Conservation (phyloP, 1,140 invertebrate species). For the Pogonomyrmex barbatus region DNA sequence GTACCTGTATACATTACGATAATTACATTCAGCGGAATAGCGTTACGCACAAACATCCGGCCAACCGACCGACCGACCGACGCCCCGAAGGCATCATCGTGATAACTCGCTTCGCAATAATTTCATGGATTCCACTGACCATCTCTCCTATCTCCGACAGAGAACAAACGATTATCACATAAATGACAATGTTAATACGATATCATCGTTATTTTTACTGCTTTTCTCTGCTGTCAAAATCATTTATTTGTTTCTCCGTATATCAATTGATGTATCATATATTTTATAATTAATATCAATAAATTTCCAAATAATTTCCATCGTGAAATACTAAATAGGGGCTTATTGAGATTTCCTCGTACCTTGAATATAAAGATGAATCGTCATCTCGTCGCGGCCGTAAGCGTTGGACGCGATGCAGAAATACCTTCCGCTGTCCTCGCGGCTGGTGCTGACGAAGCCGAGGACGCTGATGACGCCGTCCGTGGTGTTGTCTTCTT, state of each 20-base stretch:
- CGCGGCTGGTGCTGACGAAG: slow-evolving; percentile 93
- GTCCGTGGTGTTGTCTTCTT: slow-evolving; percentile 84
- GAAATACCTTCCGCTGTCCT: slow-evolving; percentile 95
- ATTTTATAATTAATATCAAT: not conserved
- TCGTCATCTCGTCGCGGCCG: slow-evolving; percentile 96
- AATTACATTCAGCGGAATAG: slow-evolving; percentile 62
- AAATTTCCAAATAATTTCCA: not conserved
- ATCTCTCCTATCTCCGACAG: slow-evolving; percentile 23
- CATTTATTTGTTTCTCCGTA: not conserved
- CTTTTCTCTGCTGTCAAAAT: not conserved
- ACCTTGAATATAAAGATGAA: slow-evolving; percentile 96
- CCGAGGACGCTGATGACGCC: slow-evolving; percentile 94
- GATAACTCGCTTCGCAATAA: slow-evolving; percentile 54
- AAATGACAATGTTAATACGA: not conserved
- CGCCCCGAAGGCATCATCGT: slow-evolving; percentile 53
- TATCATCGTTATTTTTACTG: slow-evolving; percentile 8
- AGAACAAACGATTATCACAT: not conserved
- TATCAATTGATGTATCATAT: not conserved
- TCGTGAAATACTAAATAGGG: not conserved
- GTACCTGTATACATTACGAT: slow-evolving; percentile 68
- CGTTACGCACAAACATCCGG: slow-evolving; percentile 54
- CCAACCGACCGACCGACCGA: slow-evolving; percentile 49
- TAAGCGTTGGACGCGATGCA: slow-evolving; percentile 95
- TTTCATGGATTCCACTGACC: slow-evolving; percentile 49
- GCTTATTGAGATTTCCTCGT: slow-evolving; percentile 47